phyloP scores from a whole-genome alignment of 1,140 invertebrate genomes.

The Lethrus apterus region DNA sequence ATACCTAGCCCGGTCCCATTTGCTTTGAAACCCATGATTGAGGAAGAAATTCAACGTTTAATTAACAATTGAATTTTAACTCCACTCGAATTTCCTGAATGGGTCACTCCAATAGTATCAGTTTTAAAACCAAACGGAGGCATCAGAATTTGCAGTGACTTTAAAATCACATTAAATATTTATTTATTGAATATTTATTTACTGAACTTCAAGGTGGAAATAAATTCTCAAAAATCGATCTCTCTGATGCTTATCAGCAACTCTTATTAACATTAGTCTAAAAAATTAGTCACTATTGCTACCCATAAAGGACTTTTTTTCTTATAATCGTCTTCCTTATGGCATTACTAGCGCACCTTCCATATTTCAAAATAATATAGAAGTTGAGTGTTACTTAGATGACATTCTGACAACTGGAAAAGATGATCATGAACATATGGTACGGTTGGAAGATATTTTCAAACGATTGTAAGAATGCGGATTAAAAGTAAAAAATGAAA shows the following conservation, averaged over 20 bases:
- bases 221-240: slow-evolving; percentile 22
- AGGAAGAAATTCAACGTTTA: slow-evolving; percentile 3
- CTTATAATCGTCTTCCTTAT: slow-evolving; percentile 32
- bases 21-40: slow-evolving; percentile 11
- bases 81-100: slow-evolving; percentile 22
- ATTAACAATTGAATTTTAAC: slow-evolving; percentile 5
- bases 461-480: slow-evolving; percentile 2
- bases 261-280: slow-evolving; percentile 13
- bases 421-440: slow-evolving; percentile 12
- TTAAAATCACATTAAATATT: slow-evolving; percentile 36
- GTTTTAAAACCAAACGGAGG: slow-evolving; percentile 36
- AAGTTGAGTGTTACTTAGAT: slow-evolving; percentile 26
- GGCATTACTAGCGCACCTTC: slow-evolving; percentile 26
- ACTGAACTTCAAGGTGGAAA: slow-evolving; percentile 27
- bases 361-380: slow-evolving; percentile 10
- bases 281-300: slow-evolving; percentile 17
- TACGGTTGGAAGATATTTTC: slow-evolving; percentile 11
- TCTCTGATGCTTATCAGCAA: slow-evolving; percentile 22
- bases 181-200: slow-evolving; percentile 37
- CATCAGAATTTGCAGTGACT: slow-evolving; percentile 39
- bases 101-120: slow-evolving; percentile 39
- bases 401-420: slow-evolving; percentile 29
- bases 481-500: no score
- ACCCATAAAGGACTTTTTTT: slow-evolving; percentile 25
- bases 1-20: slow-evolving; percentile 4